These are phyloP conservation scores for Thalassophryne amazonica DNA, from an alignment of 2,797 vertebrate species.

Conservation along the genomic window DNA sequence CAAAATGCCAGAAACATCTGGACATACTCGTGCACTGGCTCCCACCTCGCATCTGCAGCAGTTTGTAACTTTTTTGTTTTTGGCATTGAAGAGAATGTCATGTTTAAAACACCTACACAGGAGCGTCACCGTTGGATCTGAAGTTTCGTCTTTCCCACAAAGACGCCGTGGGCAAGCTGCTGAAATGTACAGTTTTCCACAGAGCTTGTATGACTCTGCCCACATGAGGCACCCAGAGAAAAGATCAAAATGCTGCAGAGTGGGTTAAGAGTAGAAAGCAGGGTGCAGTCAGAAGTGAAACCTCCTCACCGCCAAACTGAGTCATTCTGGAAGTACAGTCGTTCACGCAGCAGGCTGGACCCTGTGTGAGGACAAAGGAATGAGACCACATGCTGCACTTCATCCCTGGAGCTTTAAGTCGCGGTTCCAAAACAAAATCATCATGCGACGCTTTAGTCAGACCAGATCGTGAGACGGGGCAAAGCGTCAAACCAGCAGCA, in stretches of 20 bases:
- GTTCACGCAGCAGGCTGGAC: constrained; percentile 1
- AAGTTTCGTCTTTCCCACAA: constrained; percentile 23
- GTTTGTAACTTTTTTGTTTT: constrained; percentile 11
- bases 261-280: constrained; percentile 4
- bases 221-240: constrained; percentile 29
- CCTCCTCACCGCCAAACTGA: constrained; percentile 12
- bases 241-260: constrained; percentile 29
- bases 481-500: neutral
- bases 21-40: neutral
- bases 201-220: constrained; percentile 39
- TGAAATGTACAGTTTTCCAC: constrained; percentile 23
- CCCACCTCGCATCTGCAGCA: neutral
- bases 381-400: constrained; percentile 5
- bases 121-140: constrained; percentile 16
- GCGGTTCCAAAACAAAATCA: no score
- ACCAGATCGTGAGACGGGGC: constrained; percentile 25
- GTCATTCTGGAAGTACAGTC: constrained; percentile 23
- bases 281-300: constrained; percentile 13
- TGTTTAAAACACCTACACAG: constrained; percentile 22
- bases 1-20: neutral
- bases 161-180: constrained; percentile 22
- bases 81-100: constrained; percentile 22
- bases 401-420: constrained; percentile 15
- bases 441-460: constrained; percentile 27
- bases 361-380: constrained; percentile 18